Evolutionary conservation across 92 coral and sea anemone species (phyloP).

Genomic region (Ricordea florida): DNA sequence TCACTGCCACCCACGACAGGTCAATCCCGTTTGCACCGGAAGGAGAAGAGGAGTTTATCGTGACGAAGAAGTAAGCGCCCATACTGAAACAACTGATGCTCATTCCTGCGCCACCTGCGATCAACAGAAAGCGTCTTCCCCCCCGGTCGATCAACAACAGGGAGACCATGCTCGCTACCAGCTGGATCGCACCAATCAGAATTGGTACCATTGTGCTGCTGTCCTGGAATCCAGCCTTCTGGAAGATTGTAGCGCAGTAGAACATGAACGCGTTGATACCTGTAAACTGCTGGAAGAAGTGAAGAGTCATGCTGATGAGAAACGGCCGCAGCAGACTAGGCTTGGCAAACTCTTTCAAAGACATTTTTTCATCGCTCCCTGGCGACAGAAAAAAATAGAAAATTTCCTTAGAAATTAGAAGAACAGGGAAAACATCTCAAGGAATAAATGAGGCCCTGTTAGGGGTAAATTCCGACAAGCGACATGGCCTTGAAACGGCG

Average conservation of each 20-base stretch:
- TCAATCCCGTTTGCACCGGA: not conserved
- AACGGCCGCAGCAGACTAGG: constrained; percentile 77
- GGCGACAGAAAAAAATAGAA: not conserved
- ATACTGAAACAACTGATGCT: constrained; percentile 56
- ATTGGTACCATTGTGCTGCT: constrained; percentile 76
- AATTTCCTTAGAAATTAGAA: not conserved
- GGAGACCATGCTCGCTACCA: constrained; percentile 64
- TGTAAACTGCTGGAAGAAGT: constrained; percentile 80
- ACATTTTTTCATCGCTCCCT: constrained; percentile 33
- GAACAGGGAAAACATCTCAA: not conserved
- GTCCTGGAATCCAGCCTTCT: constrained; percentile 72
- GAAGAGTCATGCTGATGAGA: constrained; percentile 70
- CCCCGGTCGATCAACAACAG: constrained; percentile 82
- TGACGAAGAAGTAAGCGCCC: constrained; percentile 61
- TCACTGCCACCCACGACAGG: constrained; percentile 73
- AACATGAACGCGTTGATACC: constrained; percentile 92
- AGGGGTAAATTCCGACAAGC: no score
- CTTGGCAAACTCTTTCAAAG: constrained; percentile 61
- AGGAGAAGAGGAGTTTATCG: constrained; percentile 3
- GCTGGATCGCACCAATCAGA: constrained; percentile 75
- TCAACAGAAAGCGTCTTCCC: constrained; percentile 81
- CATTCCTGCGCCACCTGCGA: constrained; percentile 74
- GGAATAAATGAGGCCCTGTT: not conserved
- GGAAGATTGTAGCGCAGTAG: constrained; percentile 83
- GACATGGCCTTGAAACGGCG: no score